Base-by-base conservation (phyloP, 1,140 invertebrate genomes). In the Heliconius hewitsoni region DNA sequence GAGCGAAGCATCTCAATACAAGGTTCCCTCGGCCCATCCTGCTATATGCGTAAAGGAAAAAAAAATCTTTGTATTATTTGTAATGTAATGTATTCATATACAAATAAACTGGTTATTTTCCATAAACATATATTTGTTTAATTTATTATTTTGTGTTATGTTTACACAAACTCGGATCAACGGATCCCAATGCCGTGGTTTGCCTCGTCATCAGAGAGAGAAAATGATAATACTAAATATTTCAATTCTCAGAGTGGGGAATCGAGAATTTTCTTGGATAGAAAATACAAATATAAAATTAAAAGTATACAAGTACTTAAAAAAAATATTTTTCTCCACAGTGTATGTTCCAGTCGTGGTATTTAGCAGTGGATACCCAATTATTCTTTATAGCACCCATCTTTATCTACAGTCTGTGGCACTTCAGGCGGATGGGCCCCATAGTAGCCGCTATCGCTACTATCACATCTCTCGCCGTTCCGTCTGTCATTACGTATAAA, bases 281-380 rank as follows among this genome's bases (percentile, higher is more conserved):
- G 11, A 19, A 52, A 52, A 52, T 19, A 19, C 50, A 52, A 19
- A n/a, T 23, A 57, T 55, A n/a, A n/a, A 2, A 55, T 55, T n/a
- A 8, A 55, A 55, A 55, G 19, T n/a, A 55, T n/a, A 23, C 0
- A 57, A 52, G 19, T 34, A 30, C 3, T 0, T 6, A 66, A 27
- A 27, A 60, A 9, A 13, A 11, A 0, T 3, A 16, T 66, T 66
- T 66, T 30, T n/a, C 1, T 80, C 75, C 95, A 71, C 91, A 98
- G 97, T 98, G 98, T 87, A 97, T 98, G 96, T 97, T 97, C 73
- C 97, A 98, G 95, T 97, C 97, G 0, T 99, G 98, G 98, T 98
- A 98, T 86, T 94, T 99, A 74, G 97, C 98, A 8, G 97, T 97
- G 76, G 98, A 98, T 88, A 98, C 98, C 70, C 98, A 98, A 89